Evolutionary conservation across 2,113 vertebrate species (phyloP).

Genomic region (Nanger granti): DNA sequence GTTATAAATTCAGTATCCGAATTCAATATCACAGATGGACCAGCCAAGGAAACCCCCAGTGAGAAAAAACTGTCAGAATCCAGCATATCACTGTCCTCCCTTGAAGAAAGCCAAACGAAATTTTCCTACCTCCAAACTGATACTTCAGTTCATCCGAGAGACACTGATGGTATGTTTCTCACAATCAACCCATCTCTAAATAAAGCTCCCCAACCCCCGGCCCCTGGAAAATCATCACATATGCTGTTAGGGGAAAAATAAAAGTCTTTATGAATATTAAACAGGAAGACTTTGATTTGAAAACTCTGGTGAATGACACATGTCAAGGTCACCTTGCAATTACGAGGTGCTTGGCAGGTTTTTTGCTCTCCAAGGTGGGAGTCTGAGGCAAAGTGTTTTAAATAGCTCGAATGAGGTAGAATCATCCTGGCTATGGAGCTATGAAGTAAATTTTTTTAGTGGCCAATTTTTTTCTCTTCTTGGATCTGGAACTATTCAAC

Average conservation of each 20-base stretch:
- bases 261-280: slow-evolving; percentile 63
- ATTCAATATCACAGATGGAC: slow-evolving; percentile 78
- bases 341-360: slow-evolving; percentile 48
- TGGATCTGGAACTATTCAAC: not conserved
- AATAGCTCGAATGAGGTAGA: slow-evolving; percentile 30
- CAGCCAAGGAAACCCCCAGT: slow-evolving; percentile 78
- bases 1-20: slow-evolving; percentile 78
- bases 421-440: slow-evolving; percentile 1
- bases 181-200: slow-evolving; percentile 70
- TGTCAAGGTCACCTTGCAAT: slow-evolving; percentile 71
- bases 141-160: slow-evolving; percentile 77
- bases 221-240: slow-evolving; percentile 58
- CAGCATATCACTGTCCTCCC: slow-evolving; percentile 77
- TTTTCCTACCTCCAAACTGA: slow-evolving; percentile 82
- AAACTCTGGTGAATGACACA: slow-evolving; percentile 68
- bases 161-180: slow-evolving; percentile 80
- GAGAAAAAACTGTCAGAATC: slow-evolving; percentile 79
- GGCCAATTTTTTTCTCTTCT: not conserved
- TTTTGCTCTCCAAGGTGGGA: slow-evolving; percentile 67
- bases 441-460: not conserved
- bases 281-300: slow-evolving; percentile 50
- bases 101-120: slow-evolving; percentile 80
- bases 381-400: slow-evolving; percentile 44
- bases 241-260: slow-evolving; percentile 49
- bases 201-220: slow-evolving; percentile 51